Conservation (phyloP, 2,888 invertebrate genomes). For the Phragmatobia fuliginosa region DNA sequence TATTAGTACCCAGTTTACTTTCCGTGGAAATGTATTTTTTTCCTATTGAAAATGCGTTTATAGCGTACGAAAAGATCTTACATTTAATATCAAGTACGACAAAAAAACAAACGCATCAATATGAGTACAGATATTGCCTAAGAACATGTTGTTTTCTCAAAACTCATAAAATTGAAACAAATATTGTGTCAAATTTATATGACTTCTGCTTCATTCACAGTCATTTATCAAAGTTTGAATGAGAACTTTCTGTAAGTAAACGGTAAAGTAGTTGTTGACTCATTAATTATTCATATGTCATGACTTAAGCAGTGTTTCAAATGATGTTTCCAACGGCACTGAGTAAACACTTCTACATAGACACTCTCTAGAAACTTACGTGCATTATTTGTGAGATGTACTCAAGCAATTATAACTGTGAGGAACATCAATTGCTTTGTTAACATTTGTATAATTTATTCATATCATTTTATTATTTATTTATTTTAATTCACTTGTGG, state of each 20-base stretch:
- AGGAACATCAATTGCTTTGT: constrained; percentile 33
- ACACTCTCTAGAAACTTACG: constrained; percentile 36
- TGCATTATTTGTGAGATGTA: constrained; percentile 30
- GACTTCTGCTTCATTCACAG: constrained; percentile 41
- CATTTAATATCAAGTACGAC: too few relatives aligned
- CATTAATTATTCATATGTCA: constrained; percentile 64
- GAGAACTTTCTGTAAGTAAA: constrained; percentile 49
- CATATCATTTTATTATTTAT: constrained; percentile 10
- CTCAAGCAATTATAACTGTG: constrained; percentile 36
- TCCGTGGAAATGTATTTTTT: too few relatives aligned
- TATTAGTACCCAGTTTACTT: too few relatives aligned
- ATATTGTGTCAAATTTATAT: constrained; percentile 23
- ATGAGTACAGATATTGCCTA: neutral
- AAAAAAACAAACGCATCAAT: neutral
- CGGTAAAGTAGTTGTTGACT: constrained; percentile 51
- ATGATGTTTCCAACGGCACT: constrained; percentile 50
- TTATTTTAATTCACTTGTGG: constrained; percentile 7
- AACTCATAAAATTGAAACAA: neutral
- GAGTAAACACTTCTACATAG: constrained; percentile 49
- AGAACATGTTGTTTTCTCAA: neutral
- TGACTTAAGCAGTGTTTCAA: constrained; percentile 56
- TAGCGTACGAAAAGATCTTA: too few relatives aligned
- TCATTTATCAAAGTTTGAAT: constrained; percentile 52
- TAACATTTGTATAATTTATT: constrained; percentile 30
- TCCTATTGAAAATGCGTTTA: too few relatives aligned